phyloP scores from a whole-genome alignment of 2,888 invertebrate species.

The Cyrtodaria siliqua region DNA sequence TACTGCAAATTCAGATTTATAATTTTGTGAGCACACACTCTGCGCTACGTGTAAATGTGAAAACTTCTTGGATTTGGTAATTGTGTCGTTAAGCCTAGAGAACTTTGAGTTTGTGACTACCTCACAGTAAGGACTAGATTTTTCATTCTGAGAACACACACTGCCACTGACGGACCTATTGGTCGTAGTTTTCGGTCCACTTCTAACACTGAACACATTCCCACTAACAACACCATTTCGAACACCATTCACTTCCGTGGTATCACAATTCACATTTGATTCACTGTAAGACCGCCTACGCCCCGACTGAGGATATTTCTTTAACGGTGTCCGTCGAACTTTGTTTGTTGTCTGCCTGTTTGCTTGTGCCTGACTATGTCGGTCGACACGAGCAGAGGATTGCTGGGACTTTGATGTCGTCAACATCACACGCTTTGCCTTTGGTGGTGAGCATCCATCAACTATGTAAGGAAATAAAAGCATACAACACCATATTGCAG shows the following conservation, averaged over 20 bases:
- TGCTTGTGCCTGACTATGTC: slow-evolving; percentile 4
- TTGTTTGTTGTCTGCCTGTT: slow-evolving; percentile 19
- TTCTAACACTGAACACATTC: background rate
- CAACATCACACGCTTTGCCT: slow-evolving; percentile 43
- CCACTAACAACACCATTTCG: too few species aligned
- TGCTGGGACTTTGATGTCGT: slow-evolving; percentile 8
- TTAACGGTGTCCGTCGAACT: slow-evolving; percentile 14
- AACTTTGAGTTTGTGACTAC: slow-evolving; percentile 38
- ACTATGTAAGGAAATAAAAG: slow-evolving; percentile 20
- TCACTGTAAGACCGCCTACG: too few species aligned
- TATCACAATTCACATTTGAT: too few species aligned
- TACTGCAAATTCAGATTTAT: background rate
- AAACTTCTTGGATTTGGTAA: slow-evolving; percentile 59
- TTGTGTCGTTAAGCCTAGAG: slow-evolving; percentile 58
- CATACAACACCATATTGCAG: too few species aligned
- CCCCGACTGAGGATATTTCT: background rate
- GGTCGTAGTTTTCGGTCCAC: slow-evolving; percentile 4
- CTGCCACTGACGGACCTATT: slow-evolving; percentile 19
- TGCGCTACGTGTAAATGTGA: slow-evolving; percentile 36
- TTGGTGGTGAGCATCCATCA: slow-evolving; percentile 57
- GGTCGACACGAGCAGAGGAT: slow-evolving; percentile 15
- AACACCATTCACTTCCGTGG: too few species aligned
- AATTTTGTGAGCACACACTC: background rate
- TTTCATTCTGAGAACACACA: slow-evolving; percentile 4
- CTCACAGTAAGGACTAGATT: slow-evolving; percentile 30